Conservation (phyloP, 2,888 invertebrate species). For the Sarcophaga caerulescens region DNA sequence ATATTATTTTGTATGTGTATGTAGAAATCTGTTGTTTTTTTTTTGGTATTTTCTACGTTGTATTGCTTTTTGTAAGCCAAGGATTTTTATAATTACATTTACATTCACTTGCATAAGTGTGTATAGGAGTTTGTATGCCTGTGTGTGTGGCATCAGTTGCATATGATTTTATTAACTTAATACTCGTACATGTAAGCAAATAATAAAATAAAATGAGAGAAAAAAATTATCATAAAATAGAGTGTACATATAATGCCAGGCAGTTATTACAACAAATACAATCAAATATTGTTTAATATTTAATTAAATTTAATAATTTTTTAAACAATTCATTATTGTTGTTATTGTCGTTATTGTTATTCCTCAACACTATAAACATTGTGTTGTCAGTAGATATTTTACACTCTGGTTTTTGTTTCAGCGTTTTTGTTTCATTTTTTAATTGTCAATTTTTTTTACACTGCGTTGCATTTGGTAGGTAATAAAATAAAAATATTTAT, state of each 20-base stretch:
- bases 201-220: background rate
- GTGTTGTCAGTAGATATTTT: too few relatives aligned
- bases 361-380: too few relatives aligned
- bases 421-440: too few relatives aligned
- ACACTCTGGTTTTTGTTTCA: too few relatives aligned
- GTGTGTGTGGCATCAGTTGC: constrained; percentile 12
- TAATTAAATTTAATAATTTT: too few relatives aligned
- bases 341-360: too few relatives aligned
- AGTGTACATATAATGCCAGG: constrained; percentile 20
- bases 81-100: background rate
- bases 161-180: constrained; percentile 56
- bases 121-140: background rate
- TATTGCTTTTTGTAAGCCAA: background rate
- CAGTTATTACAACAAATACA: constrained; percentile 41
- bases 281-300: constrained; percentile 37
- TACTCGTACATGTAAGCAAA: background rate
- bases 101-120: background rate
- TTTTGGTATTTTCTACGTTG: background rate
- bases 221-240: constrained; percentile 9
- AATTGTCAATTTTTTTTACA: too few relatives aligned
- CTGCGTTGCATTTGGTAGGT: too few relatives aligned
- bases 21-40: background rate
- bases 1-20: background rate
- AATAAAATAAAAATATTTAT: too few relatives aligned
- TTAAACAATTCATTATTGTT: too few relatives aligned